Percentiles rank a stretch among this genome's conserved stretches.
These are phyloP conservation scores for Cryptocephalus primarius DNA, from an alignment of 2,888 invertebrate species.

Conservation along the genomic window DNA sequence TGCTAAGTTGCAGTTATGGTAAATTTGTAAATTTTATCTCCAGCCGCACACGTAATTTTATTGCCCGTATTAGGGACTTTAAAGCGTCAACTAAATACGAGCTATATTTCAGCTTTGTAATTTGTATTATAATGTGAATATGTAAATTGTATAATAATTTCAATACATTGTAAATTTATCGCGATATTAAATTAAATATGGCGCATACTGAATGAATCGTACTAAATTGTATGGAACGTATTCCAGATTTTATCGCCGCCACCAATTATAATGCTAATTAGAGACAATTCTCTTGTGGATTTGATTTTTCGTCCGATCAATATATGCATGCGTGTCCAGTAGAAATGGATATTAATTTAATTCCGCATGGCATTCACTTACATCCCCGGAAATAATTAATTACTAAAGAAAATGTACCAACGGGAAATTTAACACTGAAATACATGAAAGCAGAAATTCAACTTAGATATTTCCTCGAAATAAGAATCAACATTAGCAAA, in stretches of 20 bases:
- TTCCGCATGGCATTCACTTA: no score
- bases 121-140: slow-evolving; percentile 29
- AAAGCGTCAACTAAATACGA: slow-evolving; percentile 22
- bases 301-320: no score
- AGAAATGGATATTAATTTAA: no score
- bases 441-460: no score
- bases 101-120: slow-evolving; percentile 24
- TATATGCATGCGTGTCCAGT: no score
- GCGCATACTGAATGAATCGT: slow-evolving; percentile 5
- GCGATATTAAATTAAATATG: slow-evolving; percentile 26
- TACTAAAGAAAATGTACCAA: no score
- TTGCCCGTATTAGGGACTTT: slow-evolving; percentile 22
- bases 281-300: slow-evolving; percentile 7
- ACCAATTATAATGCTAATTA: slow-evolving; percentile 12
- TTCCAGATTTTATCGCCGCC: slow-evolving; percentile 13
- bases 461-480: no score
- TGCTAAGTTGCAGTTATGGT: slow-evolving; percentile 12
- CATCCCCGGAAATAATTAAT: no score
- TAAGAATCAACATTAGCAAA: no score
- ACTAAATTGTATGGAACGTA: slow-evolving; percentile 1
- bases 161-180: slow-evolving; percentile 27
- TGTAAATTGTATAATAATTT: slow-evolving; percentile 28
- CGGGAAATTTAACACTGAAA: no score
- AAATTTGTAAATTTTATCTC: slow-evolving; percentile 16
- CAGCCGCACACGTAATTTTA: slow-evolving; percentile 20